Evolutionary conservation across 1,140 invertebrate species (phyloP).

Genomic region (Aphidius gifuensis): DNA sequence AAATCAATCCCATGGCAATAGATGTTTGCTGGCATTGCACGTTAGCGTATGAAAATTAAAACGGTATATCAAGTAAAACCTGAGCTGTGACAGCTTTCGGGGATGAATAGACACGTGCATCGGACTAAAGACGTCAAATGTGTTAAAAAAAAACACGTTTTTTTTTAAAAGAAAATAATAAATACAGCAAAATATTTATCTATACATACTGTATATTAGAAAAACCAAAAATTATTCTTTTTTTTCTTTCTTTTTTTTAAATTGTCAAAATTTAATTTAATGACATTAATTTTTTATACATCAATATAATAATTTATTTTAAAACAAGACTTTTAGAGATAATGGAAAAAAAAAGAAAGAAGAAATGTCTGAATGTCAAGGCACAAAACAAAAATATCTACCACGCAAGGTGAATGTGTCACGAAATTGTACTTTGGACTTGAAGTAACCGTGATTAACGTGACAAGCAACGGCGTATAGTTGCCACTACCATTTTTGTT

Average conservation of each 20-base stretch:
- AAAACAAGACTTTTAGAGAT: too few relatives aligned
- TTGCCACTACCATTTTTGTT: not conserved
- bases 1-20: constrained; percentile 49
- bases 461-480: constrained; percentile 6
- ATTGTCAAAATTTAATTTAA: too few relatives aligned
- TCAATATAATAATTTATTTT: too few relatives aligned
- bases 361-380: constrained; percentile 3
- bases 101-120: not conserved
- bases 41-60: constrained; percentile 51
- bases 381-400: constrained; percentile 5
- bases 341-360: constrained; percentile 19
- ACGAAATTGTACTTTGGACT: constrained; percentile 23
- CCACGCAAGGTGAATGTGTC: constrained; percentile 20
- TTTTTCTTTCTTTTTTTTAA: too few relatives aligned
- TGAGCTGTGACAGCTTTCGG: constrained; percentile 9
- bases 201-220: too few relatives aligned
- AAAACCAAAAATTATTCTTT: too few relatives aligned
- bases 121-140: constrained; percentile 30
- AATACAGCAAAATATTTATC: too few relatives aligned
- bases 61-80: constrained; percentile 50
- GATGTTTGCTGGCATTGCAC: constrained; percentile 39
- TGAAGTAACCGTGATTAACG: constrained; percentile 22
- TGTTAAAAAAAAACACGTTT: too few relatives aligned
- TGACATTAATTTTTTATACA: too few relatives aligned
- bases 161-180: too few relatives aligned